Conservation (phyloP, 2,888 invertebrate species). For the Elegia similella region DNA sequence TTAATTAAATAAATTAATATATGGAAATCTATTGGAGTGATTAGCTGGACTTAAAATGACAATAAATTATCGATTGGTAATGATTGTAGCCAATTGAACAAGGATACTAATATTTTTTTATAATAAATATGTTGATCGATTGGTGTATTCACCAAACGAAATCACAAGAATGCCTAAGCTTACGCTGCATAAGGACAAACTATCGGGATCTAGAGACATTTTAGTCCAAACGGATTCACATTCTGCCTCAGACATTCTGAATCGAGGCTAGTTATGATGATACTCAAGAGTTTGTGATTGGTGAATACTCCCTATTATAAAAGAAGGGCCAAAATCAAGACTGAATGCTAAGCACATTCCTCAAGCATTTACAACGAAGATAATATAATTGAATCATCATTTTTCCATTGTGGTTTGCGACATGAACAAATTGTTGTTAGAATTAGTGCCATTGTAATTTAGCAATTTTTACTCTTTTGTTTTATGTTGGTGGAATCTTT, state of each 20-base stretch:
- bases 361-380: slow-evolving; percentile 44
- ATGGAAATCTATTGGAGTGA: background rate
- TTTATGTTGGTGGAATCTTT: slow-evolving; percentile 26
- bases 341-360: slow-evolving; percentile 56
- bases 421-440: slow-evolving; percentile 31
- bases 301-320: background rate
- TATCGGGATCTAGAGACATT: too few species aligned
- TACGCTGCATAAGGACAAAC: too few species aligned
- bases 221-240: too few species aligned
- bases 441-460: slow-evolving; percentile 24
- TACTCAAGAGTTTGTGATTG: background rate
- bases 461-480: slow-evolving; percentile 15
- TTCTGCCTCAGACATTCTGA: too few species aligned
- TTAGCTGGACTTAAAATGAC: slow-evolving; percentile 10
- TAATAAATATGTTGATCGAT: too few species aligned
- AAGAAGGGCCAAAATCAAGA: slow-evolving; percentile 30
- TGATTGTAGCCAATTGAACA: background rate
- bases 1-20: background rate
- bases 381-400: slow-evolving; percentile 22
- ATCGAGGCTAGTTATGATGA: background rate
- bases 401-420: slow-evolving; percentile 39
- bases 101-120: background rate
- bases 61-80: background rate
- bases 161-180: too few species aligned
- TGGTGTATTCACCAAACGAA: too few species aligned